phyloP scores from a whole-genome alignment of 2,888 invertebrate species.

The Creontiades dilutus region DNA sequence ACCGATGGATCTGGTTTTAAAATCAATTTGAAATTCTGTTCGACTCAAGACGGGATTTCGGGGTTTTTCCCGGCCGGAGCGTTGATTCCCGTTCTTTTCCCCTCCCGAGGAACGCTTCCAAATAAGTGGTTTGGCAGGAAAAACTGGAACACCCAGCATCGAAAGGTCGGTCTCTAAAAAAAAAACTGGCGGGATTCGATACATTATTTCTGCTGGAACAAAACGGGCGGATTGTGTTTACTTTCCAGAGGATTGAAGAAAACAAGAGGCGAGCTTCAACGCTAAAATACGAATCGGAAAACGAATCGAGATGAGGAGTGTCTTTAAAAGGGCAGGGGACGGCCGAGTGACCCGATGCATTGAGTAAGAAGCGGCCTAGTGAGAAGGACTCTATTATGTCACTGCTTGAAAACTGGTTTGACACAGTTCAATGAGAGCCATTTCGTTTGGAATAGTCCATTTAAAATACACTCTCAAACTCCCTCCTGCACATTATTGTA shows the following conservation, averaged over 20 bases:
- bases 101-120: too few species aligned
- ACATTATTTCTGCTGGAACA: not conserved
- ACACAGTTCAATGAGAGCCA: slow-evolving; percentile 15
- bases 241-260: not conserved
- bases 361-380: slow-evolving; percentile 2
- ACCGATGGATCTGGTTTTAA: too few species aligned
- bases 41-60: too few species aligned
- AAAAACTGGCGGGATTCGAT: not conserved
- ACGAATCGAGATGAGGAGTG: slow-evolving; percentile 11
- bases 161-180: not conserved
- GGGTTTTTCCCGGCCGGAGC: too few species aligned
- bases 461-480: not conserved
- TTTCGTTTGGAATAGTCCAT: not conserved
- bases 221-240: not conserved
- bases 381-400: slow-evolving; percentile 5
- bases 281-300: not conserved
- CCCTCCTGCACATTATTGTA: not conserved
- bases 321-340: slow-evolving; percentile 17
- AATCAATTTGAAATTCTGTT: too few species aligned
- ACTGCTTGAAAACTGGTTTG: slow-evolving; percentile 27
- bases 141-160: not conserved
- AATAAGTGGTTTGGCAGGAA: too few species aligned
- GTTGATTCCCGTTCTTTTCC: too few species aligned
- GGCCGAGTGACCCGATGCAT: slow-evolving; percentile 29
- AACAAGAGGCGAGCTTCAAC: not conserved